Base-by-base conservation (phyloP, 53 echinoderm and acorn worm species). In the Stichopus horrens region DNA sequence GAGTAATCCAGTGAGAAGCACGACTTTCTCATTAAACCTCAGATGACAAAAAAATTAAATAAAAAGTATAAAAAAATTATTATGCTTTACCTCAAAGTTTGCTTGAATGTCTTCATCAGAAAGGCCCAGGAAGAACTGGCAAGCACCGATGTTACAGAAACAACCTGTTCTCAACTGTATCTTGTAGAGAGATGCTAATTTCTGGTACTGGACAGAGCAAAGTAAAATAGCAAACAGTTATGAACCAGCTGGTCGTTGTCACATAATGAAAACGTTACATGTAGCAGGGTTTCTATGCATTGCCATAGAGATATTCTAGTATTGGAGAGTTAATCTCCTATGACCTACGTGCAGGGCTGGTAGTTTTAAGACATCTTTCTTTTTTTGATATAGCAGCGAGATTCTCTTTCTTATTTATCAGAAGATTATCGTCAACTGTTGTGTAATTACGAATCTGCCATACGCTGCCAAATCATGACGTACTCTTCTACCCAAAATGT, bases 101-200 rank as follows among this genome's bases (percentile, higher is more conserved):
- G 81, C 77, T 76, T 88, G 91, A 6, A 99, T 91, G 52, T 96
- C 88, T 52, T 99, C 89, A 74, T 93, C 88, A 16, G 83, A 84
- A 14, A 99, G 86, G 55, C 89, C 91, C 8, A 99, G 91, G 74
- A 90, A 94, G 21, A 75, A 22, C 74, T 96, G 96, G 75, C 99
- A 99, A 23, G 99, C 99, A 76, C 99, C 99, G 5, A 96, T 99
- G 83, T 99, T 99, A 77, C 99, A 99, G 90, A 99, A 99, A 58
- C 99, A 99, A 4, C 99, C 99, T 67, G 99, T 99, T 14, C 99
- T 89, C 14, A 99, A 92, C 54, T 99, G 96, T 23, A 99, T 99
- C 22, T 91, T 89, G 66, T 99, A 90, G 6, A 99, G 53, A 9
- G 91, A 87, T 52, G 96, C 99, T 7, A 99, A 89, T 74, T 89